Evolutionary conservation across 2,113 vertebrate genomes (phyloP), one percentile per base, ranked within the genome.

Genomic region (Desmodus rotundus): DNA sequence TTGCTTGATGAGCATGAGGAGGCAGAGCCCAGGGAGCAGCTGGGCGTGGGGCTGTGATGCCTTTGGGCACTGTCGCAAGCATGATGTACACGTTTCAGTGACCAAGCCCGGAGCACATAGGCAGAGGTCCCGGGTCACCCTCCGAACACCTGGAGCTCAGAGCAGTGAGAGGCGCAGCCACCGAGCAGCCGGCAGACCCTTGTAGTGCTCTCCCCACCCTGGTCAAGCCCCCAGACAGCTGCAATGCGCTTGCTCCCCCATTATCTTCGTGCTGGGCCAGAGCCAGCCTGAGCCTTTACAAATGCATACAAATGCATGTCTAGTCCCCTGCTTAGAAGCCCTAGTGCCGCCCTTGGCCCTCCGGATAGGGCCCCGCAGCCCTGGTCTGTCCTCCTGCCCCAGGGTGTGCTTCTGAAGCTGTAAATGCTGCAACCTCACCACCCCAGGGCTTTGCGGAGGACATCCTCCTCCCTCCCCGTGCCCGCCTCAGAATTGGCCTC

Each of bases 31-130:
- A 58, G 1, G 0, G 83, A 28, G 2, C 61, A 52, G 19, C 58
- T 65, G 26, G 1, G 41, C 28, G 38, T 11, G 0, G 50, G 36
- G 15, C 9, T 33, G 4, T 4, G 54, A 68, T 26, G 19, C 91
- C 91, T 74, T n/a, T 52, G 72, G 96, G 86, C 78, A 41, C 19
- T 58, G 61, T 86, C 92, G 83, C 28, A 63, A 74, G 63, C 12
- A 36, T 19, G 70, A 14, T 47, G 43, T 56, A 70, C 26, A 45
- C 17, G 7, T 74, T 50, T 47, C 50, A 15, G 61, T 87, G 89
- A 33, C 52, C 26, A 38, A 7, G 24, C 56, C 67, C 31, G 50
- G 36, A 82, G 43, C 68, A 26, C 33, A 1, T 19, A n/a, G 54
- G 24, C 87, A n/a, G 33, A 45, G 78, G n/a, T 80, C 61, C 70